These are phyloP conservation scores for Quadroppia sp. DNA, from an alignment of 2,888 invertebrate genomes.

Conservation along the genomic window DNA sequence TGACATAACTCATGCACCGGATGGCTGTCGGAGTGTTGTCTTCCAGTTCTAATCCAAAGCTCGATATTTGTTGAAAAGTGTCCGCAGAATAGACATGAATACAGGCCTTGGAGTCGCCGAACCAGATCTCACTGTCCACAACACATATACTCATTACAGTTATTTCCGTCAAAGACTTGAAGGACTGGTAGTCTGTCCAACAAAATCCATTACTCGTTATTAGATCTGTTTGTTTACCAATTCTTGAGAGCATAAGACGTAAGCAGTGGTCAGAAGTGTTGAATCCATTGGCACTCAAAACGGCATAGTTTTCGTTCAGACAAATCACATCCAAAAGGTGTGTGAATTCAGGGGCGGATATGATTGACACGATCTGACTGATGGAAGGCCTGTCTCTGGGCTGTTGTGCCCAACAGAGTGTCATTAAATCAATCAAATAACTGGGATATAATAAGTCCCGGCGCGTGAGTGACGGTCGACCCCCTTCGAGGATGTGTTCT, in stretches of 20 bases:
- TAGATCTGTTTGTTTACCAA: constrained; percentile 50
- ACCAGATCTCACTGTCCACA: constrained; percentile 74
- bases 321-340: constrained; percentile 74
- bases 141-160: constrained; percentile 63
- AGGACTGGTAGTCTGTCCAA: constrained; percentile 52
- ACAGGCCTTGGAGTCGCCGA: constrained; percentile 80
- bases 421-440: constrained; percentile 89
- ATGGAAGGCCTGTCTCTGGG: constrained; percentile 80
- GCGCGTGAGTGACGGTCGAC: constrained; percentile 78
- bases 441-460: constrained; percentile 54
- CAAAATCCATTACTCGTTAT: constrained; percentile 51
- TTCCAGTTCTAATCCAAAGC: constrained; percentile 60
- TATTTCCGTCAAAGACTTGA: constrained; percentile 44
- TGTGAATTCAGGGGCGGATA: constrained; percentile 87
- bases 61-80: constrained; percentile 29
- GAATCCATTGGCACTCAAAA: constrained; percentile 36
- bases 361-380: constrained; percentile 86
- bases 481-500: constrained; percentile 92
- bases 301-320: constrained; percentile 56
- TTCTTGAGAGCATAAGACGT: constrained; percentile 49
- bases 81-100: constrained; percentile 68
- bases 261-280: neutral
- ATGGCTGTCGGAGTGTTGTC: constrained; percentile 61
- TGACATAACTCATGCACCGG: constrained; percentile 65
- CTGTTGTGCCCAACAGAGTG: constrained; percentile 85